Evolutionary conservation across 2,888 invertebrate genomes (phyloP), one percentile per base, ranked within the genome.

Genomic region (Arge pagana): DNA sequence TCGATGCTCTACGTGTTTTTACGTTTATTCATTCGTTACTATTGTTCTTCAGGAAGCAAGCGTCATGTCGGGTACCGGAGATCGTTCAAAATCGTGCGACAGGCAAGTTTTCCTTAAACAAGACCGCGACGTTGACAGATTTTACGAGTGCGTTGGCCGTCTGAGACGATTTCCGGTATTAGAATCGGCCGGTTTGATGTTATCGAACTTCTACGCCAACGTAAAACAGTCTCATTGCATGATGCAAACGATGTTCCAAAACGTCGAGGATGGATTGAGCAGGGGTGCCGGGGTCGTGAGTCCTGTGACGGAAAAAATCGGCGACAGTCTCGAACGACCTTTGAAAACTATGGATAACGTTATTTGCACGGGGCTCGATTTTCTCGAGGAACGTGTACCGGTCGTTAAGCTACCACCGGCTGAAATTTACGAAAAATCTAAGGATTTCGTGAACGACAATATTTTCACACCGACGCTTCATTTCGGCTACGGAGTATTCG

Each of bases 331-430:
- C 10, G 77, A 78, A 50, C 68, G 67, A 28, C 79, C 77, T 3
- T 48, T 71, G 11, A 66, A 68, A 37, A 52, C 43, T 21, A 56
- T 70, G 21, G 69, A 65, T 39, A 58, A 48, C 33, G 66, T 68
- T 49, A 73, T 80, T 11, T 78, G 78, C 59, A 57, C 70, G 21
- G 74, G 78, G 52, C 67, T 79, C 49, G 76, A 76, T 45, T 71
- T 74, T 33, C 56, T 80, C 21, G 78, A 80, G 59, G 72, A 77
- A 35, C 77, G 68, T 45, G 71, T 77, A 24, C 78, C 80, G 1
- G 68, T 74, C 11, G 76, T 81, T 39, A 76, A 70, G 28, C 70
- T 74, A 31, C 74, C 78, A 11, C 70, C 78, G 13, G 70, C 73
- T 28, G 66, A 78, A 60, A 76, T 79, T 40, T 62, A 66, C 31